Evolutionary conservation across 2,888 invertebrate genomes (phyloP), one percentile per base, ranked within the genome.

Genomic region (Scaptodrosophila latifasciaeformis): DNA sequence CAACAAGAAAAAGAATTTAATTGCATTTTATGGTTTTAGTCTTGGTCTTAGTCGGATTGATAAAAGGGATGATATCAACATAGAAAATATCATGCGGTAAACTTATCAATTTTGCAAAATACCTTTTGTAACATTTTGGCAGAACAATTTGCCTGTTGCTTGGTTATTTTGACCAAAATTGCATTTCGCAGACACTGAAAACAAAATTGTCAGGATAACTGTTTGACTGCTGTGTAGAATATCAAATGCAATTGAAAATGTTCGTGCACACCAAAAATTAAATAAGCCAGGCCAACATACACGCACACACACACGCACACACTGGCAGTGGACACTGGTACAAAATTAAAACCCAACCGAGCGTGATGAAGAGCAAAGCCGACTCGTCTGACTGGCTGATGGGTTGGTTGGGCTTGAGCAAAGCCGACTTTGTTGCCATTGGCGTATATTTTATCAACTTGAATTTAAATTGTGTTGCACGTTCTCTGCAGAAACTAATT

Each of bases 231-330:
- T n/a, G 10, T 4, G 40, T 49, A 46, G 40, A 49, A 48, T 57
- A 59, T 49, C 45, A 72, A 68, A 55, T 59, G 53, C 60, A 67
- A 74, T 60, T 54, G 46, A 55, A 63, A 74, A 51, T 60, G 52
- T 49, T 50, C 60, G 60, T 57, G 50, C 49, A 31, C 49, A 34
- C 46, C 53, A 56, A 30, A 64, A 75, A 59, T 74, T 70, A 64
- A 67, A 75, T 64, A 57, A 67, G 64, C n/a, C 10, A 24, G 5
- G 2, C 12, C 6, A 7, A 40, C 42, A 42, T 4, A 42, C 42
- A 42, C 24, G 5, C 42, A 13, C 13, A 24, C 24, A 42, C 4
- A 42, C 13, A 18, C 21, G 24, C 12, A 42, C 34, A 12, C n/a
- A 31, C 10, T 31, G 31, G n/a, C 31, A 31, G 3, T 31, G 31